These are phyloP conservation scores for Zaprionus camerounensis DNA, from an alignment of 1,140 invertebrate species.

Conservation along the genomic window DNA sequence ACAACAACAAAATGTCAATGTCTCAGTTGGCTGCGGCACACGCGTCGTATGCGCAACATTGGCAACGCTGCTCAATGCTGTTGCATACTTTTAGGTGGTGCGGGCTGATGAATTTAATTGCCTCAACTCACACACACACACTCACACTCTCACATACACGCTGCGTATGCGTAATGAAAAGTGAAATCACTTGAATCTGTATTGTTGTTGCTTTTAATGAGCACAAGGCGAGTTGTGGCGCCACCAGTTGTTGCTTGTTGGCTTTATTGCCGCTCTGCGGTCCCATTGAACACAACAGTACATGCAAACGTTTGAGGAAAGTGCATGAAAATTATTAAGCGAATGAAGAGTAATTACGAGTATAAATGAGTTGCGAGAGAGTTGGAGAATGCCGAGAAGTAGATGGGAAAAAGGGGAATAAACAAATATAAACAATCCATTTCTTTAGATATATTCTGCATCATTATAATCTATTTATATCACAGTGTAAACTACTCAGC, in stretches of 20 bases:
- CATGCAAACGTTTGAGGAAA: background rate
- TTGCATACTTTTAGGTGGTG: conserved; percentile 24
- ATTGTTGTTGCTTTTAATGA: conserved; percentile 21
- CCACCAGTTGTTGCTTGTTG: background rate
- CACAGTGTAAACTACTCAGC: too few species aligned
- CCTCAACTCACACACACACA: background rate
- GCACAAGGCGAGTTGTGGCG: background rate
- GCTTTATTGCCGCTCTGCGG: conserved; percentile 5
- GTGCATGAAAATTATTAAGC: conserved; percentile 2
- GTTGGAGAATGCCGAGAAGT: background rate
- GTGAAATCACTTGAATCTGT: conserved; percentile 24
- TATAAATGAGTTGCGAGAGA: background rate
- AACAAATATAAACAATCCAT: too few species aligned
- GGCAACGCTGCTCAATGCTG: background rate
- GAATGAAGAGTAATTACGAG: conserved; percentile 3
- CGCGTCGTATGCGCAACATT: conserved; percentile 37
- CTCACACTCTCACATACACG: background rate
- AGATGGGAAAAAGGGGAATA: too few species aligned
- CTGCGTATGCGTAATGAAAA: conserved; percentile 40
- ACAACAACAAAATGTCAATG: conserved; percentile 7
- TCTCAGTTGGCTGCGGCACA: conserved; percentile 33
- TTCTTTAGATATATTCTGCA: too few species aligned
- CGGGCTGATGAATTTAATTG: conserved; percentile 48
- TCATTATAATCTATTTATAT: too few species aligned
- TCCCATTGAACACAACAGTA: background rate